phyloP scores from a whole-genome alignment of 2,888 invertebrate species.

The Chrysotoxum bicinctum region DNA sequence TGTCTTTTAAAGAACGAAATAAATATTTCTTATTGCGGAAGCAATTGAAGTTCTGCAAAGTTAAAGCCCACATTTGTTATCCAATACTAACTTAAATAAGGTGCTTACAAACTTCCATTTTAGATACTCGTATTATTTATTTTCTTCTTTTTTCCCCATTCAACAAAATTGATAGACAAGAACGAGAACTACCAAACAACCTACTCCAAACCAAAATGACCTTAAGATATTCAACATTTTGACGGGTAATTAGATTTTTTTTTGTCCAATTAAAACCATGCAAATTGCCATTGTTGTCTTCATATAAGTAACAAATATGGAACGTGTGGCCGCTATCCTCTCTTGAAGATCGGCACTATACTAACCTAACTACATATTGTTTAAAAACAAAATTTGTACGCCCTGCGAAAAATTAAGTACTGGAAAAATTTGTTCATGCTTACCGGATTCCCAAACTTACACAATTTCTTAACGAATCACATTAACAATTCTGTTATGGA shows the following conservation, averaged over 20 bases:
- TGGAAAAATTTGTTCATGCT: conserved; percentile 54
- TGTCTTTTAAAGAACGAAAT: no score
- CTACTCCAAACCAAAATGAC: background rate
- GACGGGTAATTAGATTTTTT: background rate
- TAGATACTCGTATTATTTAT: background rate
- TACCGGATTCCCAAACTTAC: conserved; percentile 49
- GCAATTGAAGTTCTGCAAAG: background rate
- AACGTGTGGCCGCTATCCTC: background rate
- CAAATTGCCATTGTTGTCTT: background rate
- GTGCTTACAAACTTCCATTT: background rate
- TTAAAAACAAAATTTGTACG: background rate
- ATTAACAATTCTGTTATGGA: conserved; percentile 35
- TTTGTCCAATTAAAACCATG: background rate
- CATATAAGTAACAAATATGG: background rate
- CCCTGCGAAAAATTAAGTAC: conserved; percentile 19
- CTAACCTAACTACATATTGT: background rate
- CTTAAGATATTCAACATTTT: conserved; percentile 5
- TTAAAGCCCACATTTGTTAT: background rate
- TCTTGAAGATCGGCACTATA: background rate
- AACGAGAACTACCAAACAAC: background rate
- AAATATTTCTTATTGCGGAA: no score
- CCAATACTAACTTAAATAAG: background rate
- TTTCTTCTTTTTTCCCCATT: background rate
- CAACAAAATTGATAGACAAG: background rate
- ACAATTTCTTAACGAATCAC: conserved; percentile 60